Evolutionary conservation across 2,113 vertebrate genomes (phyloP), one percentile per base, ranked within the genome.

Genomic region (Chaenogobius annularis): DNA sequence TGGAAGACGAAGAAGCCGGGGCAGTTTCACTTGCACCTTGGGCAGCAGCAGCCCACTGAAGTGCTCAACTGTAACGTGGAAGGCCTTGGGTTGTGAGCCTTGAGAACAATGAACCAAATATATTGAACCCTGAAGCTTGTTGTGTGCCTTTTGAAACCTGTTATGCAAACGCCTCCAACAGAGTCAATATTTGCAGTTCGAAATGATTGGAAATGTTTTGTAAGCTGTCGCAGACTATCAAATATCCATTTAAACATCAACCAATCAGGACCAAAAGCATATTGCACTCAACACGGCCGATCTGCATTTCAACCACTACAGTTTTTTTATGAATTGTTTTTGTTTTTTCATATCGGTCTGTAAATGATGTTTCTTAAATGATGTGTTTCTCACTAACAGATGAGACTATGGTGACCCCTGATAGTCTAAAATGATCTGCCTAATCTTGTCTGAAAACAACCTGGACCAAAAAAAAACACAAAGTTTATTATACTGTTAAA

Each of bases 1-100:
- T 92, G 96, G 88, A 97, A 95, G 85, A 95, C 93, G 22, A 92
- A 96, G 72, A 96, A 92, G 79, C 95, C 95, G 84, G 95, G 95
- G 1, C 92, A 95, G 80, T 98, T 97, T 80, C 96, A 96, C 74
- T 88, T 94, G 68, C 95, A 95, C 72, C 93, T 93, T 0, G 95
- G 96, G 10, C 90, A 92, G 48, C 88, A 89, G 74, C 92, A 93
- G 79, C 95, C 94, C 82, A 76, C 91, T 0, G 94, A 96, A 40
- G 79, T 94, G 23, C 89, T 99, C 47, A 94, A 86, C 58, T 99
- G 97, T 74, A 87, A 94, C 23, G 70, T 74, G 17, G 73, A 90
- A n/a, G 87, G 87, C 35, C 54, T 90, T 9, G 72, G 86, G 46
- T 73, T 82, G 56, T 94, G 82, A 93, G 63, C 75, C 15, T 12